Percentiles rank a stretch among this genome's conserved stretches.
Conservation (phyloP, 2,797 vertebrate species). For the Sebastes trivittatus region DNA sequence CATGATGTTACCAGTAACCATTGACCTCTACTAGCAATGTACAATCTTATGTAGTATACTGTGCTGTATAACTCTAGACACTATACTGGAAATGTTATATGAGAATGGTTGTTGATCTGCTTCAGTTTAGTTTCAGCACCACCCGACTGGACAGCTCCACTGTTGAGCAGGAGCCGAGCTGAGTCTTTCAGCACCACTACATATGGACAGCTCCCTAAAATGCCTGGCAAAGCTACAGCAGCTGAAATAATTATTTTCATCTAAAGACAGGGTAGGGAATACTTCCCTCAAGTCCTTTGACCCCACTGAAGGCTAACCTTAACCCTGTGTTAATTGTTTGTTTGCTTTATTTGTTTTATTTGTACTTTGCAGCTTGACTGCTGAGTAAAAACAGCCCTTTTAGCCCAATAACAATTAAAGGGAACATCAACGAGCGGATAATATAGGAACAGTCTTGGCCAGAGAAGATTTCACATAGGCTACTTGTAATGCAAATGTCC, state of each 20-base stretch:
- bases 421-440: neutral
- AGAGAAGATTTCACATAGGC: neutral
- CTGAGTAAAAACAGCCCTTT: neutral
- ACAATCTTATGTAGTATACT: neutral
- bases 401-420: neutral
- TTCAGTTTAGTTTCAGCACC: slow-evolving; percentile 36
- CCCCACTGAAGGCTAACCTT: neutral
- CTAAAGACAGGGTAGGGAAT: neutral
- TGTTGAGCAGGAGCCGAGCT: neutral
- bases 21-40: neutral
- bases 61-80: neutral
- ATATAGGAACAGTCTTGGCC: neutral
- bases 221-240: neutral
- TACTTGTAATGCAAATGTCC: neutral
- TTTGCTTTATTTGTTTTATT: neutral
- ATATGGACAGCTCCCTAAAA: slow-evolving; percentile 42
- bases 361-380: neutral
- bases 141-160: slow-evolving; percentile 31
- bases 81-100: neutral
- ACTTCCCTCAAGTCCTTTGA: neutral
- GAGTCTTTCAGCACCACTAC: slow-evolving; percentile 51
- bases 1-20: neutral
- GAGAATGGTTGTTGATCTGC: neutral
- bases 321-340: neutral
- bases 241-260: neutral